Percentiles rank a stretch among this genome's conserved stretches.
Evolutionary conservation across 64 coral and sea anemone genomes (phyloP).

Genomic region (Acropora yongei): DNA sequence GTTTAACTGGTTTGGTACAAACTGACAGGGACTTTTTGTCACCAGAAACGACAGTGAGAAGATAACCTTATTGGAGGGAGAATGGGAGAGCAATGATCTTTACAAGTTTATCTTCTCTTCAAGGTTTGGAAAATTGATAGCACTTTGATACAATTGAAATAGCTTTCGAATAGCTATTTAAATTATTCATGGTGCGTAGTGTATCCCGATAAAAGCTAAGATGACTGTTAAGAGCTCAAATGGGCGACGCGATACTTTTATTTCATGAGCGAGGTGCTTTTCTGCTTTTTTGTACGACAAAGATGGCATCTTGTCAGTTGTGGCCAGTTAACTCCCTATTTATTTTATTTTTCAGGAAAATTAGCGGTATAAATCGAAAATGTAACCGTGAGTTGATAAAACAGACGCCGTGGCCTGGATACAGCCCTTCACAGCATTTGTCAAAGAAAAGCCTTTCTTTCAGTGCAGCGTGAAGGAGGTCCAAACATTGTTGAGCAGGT

Average conservation of each 20-base stretch:
- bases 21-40: background rate
- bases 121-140: background rate
- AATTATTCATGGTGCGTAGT: no score
- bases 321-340: background rate
- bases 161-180: no score
- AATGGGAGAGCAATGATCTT: background rate
- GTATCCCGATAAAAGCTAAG: no score
- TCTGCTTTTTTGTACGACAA: background rate
- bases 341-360: background rate
- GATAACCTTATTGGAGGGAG: conserved; percentile 4
- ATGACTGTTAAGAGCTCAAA: no score
- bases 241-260: no score
- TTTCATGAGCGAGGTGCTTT: background rate
- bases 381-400: background rate
- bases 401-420: background rate
- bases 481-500: background rate
- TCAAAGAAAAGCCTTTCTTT: background rate
- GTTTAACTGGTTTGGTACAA: background rate
- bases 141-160: no score
- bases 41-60: background rate
- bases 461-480: background rate
- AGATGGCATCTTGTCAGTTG: background rate
- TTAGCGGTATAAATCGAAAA: background rate
- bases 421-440: conserved; percentile 16
- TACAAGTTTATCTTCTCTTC: background rate